Evolutionary conservation across 2,113 vertebrate species (phyloP).

Genomic region (Pachyramphus minor): DNA sequence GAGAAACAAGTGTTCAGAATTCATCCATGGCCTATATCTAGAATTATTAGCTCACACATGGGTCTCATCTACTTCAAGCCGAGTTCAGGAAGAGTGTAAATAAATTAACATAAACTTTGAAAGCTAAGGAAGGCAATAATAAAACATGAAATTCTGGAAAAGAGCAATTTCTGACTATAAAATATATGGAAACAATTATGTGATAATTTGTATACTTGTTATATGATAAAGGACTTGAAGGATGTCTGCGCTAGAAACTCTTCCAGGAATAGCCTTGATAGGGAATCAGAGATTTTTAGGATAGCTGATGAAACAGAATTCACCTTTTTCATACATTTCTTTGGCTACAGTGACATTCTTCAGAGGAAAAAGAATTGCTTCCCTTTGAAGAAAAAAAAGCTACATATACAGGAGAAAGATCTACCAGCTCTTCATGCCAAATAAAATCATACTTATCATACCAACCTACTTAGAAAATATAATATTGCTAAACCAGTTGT

Average conservation of each 20-base stretch:
- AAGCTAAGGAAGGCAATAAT: neutral
- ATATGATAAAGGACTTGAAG: neutral
- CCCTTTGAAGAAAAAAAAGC: neutral
- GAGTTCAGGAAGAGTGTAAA: neutral
- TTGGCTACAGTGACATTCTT: neutral
- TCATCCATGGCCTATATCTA: neutral
- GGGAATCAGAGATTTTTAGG: neutral
- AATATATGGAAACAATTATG: neutral
- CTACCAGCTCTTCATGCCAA: constrained; percentile 4
- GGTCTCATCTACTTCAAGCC: constrained; percentile 4
- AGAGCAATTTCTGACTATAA: neutral
- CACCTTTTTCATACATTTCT: neutral
- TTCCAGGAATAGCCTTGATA: neutral
- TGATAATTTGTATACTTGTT: neutral
- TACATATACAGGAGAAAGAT: neutral
- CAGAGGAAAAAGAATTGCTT: neutral
- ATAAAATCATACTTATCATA: constrained; percentile 33
- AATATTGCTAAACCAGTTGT: constrained; percentile 37
- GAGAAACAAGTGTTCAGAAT: neutral
- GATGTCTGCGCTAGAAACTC: neutral
- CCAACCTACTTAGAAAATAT: constrained; percentile 9
- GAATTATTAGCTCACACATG: neutral
- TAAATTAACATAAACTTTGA: constrained; percentile 11
- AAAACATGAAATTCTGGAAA: neutral
- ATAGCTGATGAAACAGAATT: neutral